These are phyloP conservation scores for Scaeva pyrastri DNA, from an alignment of 2,888 invertebrate species.

Conservation along the genomic window DNA sequence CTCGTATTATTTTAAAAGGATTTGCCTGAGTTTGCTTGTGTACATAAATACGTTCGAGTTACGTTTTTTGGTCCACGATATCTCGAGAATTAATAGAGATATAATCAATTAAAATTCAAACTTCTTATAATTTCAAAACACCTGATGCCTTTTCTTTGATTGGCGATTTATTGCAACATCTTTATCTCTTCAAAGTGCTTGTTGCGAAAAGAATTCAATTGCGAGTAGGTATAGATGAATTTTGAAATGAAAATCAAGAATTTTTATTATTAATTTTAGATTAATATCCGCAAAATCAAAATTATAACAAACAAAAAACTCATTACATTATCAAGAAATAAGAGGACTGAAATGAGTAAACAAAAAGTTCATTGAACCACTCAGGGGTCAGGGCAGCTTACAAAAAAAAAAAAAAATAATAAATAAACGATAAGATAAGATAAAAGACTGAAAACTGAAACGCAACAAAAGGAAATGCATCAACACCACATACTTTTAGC, in stretches of 20 bases:
- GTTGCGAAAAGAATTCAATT: not conserved
- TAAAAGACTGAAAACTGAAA: not conserved
- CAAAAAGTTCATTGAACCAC: not conserved
- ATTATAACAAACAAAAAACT: not conserved
- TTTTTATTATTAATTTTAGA: not conserved
- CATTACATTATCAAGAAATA: slow-evolving; percentile 12
- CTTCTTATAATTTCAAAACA: too few relatives aligned
- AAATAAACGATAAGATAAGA: slow-evolving; percentile 20
- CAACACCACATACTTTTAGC: not conserved
- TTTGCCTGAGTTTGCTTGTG: too few relatives aligned
- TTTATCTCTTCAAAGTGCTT: not conserved
- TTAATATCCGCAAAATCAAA: not conserved
- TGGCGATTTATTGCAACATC: too few relatives aligned
- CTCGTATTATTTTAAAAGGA: too few relatives aligned
- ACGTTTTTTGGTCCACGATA: too few relatives aligned
- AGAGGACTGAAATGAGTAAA: not conserved
- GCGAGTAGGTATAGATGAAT: too few relatives aligned
- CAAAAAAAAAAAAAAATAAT: not conserved
- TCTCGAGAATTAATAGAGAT: too few relatives aligned
- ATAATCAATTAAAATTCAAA: too few relatives aligned
- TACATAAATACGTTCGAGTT: too few relatives aligned
- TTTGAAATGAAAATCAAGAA: not conserved
- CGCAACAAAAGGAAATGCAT: slow-evolving; percentile 1
- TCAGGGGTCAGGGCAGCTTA: slow-evolving; percentile 4
- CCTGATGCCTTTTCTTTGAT: too few relatives aligned